Evolutionary conservation across 1,140 invertebrate genomes (phyloP).

Genomic region (Cotesia chilonis): DNA sequence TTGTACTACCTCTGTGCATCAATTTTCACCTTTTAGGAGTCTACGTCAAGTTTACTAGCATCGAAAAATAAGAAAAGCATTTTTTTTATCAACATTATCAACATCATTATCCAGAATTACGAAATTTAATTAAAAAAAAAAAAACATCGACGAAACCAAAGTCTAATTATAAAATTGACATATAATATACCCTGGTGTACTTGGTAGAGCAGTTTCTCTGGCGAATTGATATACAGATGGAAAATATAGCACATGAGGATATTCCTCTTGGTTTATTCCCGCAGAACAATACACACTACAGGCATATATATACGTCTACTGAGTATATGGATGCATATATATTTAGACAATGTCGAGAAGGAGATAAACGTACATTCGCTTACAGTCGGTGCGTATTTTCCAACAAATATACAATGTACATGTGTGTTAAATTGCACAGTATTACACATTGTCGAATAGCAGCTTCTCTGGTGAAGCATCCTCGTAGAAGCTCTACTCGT

Average conservation of each 20-base stretch:
- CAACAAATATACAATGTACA: slow-evolving; percentile 10
- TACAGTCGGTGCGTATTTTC: not conserved
- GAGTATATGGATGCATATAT: slow-evolving; percentile 4
- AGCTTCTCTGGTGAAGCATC: slow-evolving; percentile 10
- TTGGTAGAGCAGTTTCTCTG: not conserved
- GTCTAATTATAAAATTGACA: too few species aligned
- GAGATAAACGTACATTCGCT: not conserved
- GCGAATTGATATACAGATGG: not conserved
- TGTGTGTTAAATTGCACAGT: slow-evolving; percentile 23
- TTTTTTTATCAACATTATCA: too few species aligned
- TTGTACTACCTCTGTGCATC: not conserved
- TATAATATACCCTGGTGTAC: not conserved
- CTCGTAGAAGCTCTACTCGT: too few species aligned
- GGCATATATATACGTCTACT: not conserved
- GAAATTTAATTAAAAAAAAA: too few species aligned
- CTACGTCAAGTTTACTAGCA: too few species aligned
- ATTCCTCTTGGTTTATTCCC: slow-evolving; percentile 20
- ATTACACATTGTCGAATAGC: not conserved
- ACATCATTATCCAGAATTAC: too few species aligned
- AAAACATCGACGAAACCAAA: too few species aligned
- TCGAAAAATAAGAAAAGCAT: too few species aligned
- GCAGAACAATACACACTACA: not conserved
- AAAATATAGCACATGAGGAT: slow-evolving; percentile 18
- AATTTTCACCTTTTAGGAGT: not conserved
- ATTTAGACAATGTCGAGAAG: not conserved